Evolutionary conservation across 1,140 invertebrate species (phyloP).

Genomic region (Zaprionus ghesquierei): DNA sequence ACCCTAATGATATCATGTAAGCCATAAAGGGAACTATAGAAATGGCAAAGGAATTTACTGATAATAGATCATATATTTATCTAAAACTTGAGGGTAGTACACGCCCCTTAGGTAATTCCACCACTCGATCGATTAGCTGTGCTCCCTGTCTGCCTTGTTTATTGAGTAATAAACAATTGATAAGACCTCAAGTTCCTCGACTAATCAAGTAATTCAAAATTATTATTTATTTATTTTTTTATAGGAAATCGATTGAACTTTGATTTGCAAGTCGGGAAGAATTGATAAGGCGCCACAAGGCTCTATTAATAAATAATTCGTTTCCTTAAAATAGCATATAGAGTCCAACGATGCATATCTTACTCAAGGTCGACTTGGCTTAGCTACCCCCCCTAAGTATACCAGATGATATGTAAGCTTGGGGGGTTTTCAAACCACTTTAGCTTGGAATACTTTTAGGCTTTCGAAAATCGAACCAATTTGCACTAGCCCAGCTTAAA

Average conservation of each 20-base stretch:
- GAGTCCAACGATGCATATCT: too few species aligned
- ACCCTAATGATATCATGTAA: background rate
- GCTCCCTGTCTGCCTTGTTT: background rate
- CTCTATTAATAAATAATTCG: background rate
- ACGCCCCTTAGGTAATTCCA: too few species aligned
- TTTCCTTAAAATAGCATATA: background rate
- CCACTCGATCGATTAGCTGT: background rate
- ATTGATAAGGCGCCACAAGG: background rate
- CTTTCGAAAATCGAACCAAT: conserved; percentile 1
- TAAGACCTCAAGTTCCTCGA: background rate
- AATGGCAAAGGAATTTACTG: background rate
- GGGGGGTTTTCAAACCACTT: background rate
- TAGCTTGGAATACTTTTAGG: conserved; percentile 41
- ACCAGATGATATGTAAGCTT: background rate
- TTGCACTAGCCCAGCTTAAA: background rate
- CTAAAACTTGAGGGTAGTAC: too few species aligned
- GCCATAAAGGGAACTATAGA: too few species aligned
- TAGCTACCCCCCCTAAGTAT: background rate
- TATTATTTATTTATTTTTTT: too few species aligned
- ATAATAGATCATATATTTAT: background rate
- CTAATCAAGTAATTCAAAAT: too few species aligned
- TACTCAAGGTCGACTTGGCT: background rate
- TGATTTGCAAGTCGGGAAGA: background rate
- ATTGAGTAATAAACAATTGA: background rate
- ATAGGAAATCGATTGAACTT: background rate